Percentiles rank a stretch among this genome's conserved stretches.
phyloP scores from a whole-genome alignment of 2,888 invertebrate genomes.

The Hedychridium roseum region DNA sequence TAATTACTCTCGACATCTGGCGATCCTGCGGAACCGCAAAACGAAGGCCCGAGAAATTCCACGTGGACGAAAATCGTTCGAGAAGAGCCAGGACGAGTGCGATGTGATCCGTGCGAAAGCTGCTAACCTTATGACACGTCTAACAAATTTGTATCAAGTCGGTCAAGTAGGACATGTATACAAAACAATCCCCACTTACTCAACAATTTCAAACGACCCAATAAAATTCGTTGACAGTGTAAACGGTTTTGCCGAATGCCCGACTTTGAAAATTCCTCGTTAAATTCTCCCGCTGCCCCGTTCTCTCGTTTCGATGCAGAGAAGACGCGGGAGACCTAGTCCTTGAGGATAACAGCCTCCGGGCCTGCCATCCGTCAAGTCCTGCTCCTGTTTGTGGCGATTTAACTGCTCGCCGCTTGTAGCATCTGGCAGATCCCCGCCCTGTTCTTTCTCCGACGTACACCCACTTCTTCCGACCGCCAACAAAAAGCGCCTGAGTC shows the following conservation, averaged over 20 bases:
- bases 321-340: slow-evolving; percentile 12
- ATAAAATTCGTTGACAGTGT: too few species aligned
- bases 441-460: slow-evolving; percentile 6
- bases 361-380: slow-evolving; percentile 30
- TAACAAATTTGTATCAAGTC: too few species aligned
- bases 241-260: too few species aligned
- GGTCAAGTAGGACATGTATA: too few species aligned
- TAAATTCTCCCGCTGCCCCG: slow-evolving; percentile 3
- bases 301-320: neutral
- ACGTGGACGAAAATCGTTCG: neutral
- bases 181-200: too few species aligned
- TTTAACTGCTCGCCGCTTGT: slow-evolving; percentile 38
- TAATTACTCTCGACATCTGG: slow-evolving; percentile 37
- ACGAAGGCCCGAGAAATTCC: neutral
- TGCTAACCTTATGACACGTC: too few species aligned
- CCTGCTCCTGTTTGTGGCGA: slow-evolving; percentile 35
- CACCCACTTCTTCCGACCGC: slow-evolving; percentile 22
- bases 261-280: neutral
- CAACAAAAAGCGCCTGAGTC: too few species aligned
- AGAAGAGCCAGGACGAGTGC: neutral
- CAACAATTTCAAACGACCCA: too few species aligned
- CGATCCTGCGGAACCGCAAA: slow-evolving; percentile 7
- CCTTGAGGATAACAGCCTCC: slow-evolving; percentile 20
- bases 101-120: too few species aligned
- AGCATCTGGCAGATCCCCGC: slow-evolving; percentile 43